Evolutionary conservation across 2,888 invertebrate genomes (phyloP).

Genomic region (Peribatodes rhomboidaria): DNA sequence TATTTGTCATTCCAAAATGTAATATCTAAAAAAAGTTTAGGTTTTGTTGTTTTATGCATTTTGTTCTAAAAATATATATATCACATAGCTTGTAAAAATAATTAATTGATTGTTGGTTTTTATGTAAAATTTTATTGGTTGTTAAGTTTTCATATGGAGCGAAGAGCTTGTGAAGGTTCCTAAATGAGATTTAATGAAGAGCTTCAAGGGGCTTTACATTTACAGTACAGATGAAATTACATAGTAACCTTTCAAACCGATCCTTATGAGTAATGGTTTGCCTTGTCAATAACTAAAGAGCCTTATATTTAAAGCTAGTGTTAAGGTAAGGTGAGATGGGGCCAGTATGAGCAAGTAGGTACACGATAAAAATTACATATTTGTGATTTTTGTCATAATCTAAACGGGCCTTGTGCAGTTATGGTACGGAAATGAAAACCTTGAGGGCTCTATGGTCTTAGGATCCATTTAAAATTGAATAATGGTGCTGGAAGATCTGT

Average conservation of each 20-base stretch:
- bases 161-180: constrained; percentile 69
- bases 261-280: constrained; percentile 63
- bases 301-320: constrained; percentile 72
- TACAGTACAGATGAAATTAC: constrained; percentile 51
- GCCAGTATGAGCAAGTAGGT: constrained; percentile 71
- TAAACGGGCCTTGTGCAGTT: constrained; percentile 51
- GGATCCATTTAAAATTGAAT: constrained; percentile 60
- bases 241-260: constrained; percentile 48
- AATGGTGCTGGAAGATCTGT: constrained; percentile 85
- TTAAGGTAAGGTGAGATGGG: constrained; percentile 74
- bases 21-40: constrained; percentile 51
- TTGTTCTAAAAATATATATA: constrained; percentile 55
- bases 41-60: constrained; percentile 59
- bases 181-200: constrained; percentile 61
- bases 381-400: constrained; percentile 50
- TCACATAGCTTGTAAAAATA: constrained; percentile 61
- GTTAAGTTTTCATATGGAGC: constrained; percentile 69
- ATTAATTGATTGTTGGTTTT: constrained; percentile 65
- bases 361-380: constrained; percentile 42
- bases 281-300: constrained; percentile 70
- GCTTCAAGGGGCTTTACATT: constrained; percentile 54
- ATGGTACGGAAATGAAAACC: constrained; percentile 51
- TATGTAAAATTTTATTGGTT: constrained; percentile 73
- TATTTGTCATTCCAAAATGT: constrained; percentile 66
- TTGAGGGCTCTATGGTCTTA: constrained; percentile 56